Percentiles rank a stretch among this genome's conserved stretches.
Evolutionary conservation across 2,113 vertebrate genomes (phyloP).

Genomic region (Osmerus eperlanus): DNA sequence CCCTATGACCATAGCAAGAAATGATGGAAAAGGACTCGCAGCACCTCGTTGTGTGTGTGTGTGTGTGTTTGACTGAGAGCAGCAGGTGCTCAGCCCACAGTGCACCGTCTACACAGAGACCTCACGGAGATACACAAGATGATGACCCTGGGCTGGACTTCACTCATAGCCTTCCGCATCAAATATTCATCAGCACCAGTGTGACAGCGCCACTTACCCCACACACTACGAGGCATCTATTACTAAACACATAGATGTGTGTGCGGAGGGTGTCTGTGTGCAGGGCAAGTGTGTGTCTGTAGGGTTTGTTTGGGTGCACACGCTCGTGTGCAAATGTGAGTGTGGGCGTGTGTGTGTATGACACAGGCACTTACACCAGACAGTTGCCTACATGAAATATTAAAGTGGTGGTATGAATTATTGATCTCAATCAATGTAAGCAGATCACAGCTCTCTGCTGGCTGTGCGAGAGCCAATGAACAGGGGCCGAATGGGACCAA

Average conservation of each 20-base stretch:
- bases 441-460: slow-evolving; percentile 56
- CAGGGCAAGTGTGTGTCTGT: neutral
- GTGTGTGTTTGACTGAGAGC: neutral
- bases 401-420: slow-evolving; percentile 56
- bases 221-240: slow-evolving; percentile 1
- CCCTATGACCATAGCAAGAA: neutral
- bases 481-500: slow-evolving; percentile 18
- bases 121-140: neutral
- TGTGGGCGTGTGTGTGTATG: slow-evolving; percentile 4
- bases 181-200: slow-evolving; percentile 49
- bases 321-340: neutral
- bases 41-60: neutral
- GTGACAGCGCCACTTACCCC: slow-evolving; percentile 5
- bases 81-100: slow-evolving; percentile 15
- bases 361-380: slow-evolving; percentile 34
- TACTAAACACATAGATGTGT: slow-evolving; percentile 7
- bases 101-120: slow-evolving; percentile 22
- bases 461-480: slow-evolving; percentile 42
- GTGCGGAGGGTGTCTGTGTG: neutral
- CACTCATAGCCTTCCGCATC: slow-evolving; percentile 44
- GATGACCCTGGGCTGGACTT: slow-evolving; percentile 21
- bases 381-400: slow-evolving; percentile 60
- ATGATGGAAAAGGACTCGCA: neutral
- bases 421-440: slow-evolving; percentile 60
- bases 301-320: neutral